A percentile compares a stretch with the other conserved stretches of the same genome.
Evolutionary conservation across 92 coral and sea anemone species (phyloP).

Genomic region (Porites divaricata): DNA sequence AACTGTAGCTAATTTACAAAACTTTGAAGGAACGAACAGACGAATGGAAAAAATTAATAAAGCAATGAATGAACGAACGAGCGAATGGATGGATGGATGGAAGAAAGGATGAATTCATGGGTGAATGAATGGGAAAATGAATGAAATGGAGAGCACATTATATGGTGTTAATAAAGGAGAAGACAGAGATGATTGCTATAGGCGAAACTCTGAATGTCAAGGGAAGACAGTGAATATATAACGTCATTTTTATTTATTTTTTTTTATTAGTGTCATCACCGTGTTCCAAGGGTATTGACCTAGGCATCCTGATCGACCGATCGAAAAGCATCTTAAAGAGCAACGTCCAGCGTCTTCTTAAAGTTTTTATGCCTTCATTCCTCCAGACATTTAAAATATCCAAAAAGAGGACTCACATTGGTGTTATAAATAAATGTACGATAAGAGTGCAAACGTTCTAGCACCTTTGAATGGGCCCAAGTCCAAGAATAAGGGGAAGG

Average conservation of each 20-base stretch:
- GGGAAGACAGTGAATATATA: neutral
- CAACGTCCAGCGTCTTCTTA: conserved; percentile 19
- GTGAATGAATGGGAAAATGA: too few species aligned
- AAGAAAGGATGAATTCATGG: too few species aligned
- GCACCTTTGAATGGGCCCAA: neutral
- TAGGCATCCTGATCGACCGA: conserved; percentile 35
- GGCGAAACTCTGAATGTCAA: neutral
- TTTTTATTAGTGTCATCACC: conserved; percentile 12
- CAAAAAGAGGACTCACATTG: conserved; percentile 8
- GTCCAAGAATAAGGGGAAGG: neutral
- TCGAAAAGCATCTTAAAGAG: neutral
- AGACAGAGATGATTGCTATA: too few species aligned
- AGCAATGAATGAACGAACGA: too few species aligned
- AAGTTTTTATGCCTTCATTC: conserved; percentile 8
- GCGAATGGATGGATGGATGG: too few species aligned
- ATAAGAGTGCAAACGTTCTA: neutral
- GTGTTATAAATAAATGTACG: conserved; percentile 6
- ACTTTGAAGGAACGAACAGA: too few species aligned
- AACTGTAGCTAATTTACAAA: too few species aligned
- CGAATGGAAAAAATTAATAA: too few species aligned
- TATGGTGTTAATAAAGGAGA: too few species aligned
- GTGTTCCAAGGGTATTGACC: conserved; percentile 36
- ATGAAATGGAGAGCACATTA: too few species aligned
- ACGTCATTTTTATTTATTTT: neutral
- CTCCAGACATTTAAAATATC: neutral